Percentiles rank a stretch among this genome's conserved stretches.
Evolutionary conservation across 2,797 vertebrate species (phyloP).

Genomic region (Choloepus didactylus): DNA sequence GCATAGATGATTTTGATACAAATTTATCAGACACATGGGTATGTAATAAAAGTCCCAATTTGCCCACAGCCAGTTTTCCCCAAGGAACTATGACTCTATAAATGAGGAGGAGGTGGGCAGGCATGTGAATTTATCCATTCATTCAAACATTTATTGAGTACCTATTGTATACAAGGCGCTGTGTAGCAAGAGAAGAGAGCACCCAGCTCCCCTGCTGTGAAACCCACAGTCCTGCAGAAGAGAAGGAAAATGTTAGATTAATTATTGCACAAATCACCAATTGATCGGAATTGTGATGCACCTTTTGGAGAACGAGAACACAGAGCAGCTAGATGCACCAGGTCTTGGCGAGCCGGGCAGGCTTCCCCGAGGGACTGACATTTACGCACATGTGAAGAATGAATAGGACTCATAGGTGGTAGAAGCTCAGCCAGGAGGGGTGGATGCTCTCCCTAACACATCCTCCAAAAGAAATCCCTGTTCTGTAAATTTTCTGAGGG

Average conservation of each 20-base stretch:
- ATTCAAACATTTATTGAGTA: not conserved
- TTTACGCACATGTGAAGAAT: not conserved
- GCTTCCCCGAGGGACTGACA: not conserved
- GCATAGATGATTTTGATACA: not conserved
- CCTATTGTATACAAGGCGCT: not conserved
- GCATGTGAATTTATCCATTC: not conserved
- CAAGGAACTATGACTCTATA: not conserved
- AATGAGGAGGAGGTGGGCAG: not conserved
- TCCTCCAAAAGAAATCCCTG: not conserved
- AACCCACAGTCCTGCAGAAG: not conserved
- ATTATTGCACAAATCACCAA: fast-evolving
- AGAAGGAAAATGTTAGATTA: not conserved
- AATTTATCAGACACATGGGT: not conserved
- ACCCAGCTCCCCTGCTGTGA: not conserved
- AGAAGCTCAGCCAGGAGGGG: not conserved
- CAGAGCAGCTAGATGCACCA: no score
- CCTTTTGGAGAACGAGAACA: not conserved
- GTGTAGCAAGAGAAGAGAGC: not conserved
- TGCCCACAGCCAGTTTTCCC: not conserved
- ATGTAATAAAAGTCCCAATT: not conserved
- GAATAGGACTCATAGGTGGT: not conserved
- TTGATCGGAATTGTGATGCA: not conserved
- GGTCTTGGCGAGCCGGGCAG: not conserved
- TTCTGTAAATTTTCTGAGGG: not conserved
- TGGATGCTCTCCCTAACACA: not conserved